phyloP scores from a whole-genome alignment of 2,113 vertebrate species.

The Phyllostomus discolor region DNA sequence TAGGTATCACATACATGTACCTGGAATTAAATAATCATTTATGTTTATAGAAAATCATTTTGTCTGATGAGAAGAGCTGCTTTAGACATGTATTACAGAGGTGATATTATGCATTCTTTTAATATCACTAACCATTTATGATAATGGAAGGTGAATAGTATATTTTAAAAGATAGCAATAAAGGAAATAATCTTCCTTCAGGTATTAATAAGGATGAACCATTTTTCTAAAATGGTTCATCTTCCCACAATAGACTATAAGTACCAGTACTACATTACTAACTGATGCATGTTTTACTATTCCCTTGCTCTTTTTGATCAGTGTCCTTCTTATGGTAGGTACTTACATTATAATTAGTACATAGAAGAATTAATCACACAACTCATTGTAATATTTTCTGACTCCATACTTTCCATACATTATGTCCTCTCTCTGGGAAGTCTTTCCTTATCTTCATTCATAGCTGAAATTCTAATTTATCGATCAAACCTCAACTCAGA shows the following conservation, averaged over 20 bases:
- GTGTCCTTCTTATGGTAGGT: background rate
- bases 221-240: background rate
- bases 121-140: background rate
- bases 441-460: background rate
- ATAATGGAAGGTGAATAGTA: background rate
- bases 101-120: background rate
- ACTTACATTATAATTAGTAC: background rate
- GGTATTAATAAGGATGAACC: background rate
- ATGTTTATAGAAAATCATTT: background rate
- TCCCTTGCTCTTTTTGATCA: background rate
- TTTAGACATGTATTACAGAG: background rate
- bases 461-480: background rate
- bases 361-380: background rate
- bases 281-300: background rate
- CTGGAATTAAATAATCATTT: background rate
- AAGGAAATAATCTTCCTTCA: background rate
- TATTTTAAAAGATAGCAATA: background rate
- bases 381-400: background rate
- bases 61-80: background rate
- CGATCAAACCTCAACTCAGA: background rate
- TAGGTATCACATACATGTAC: background rate
- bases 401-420: background rate
- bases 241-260: background rate
- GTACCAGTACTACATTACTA: background rate
- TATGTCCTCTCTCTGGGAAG: background rate